Conservation (phyloP, 1,140 invertebrate species). For the Notospermus geniculatus region DNA sequence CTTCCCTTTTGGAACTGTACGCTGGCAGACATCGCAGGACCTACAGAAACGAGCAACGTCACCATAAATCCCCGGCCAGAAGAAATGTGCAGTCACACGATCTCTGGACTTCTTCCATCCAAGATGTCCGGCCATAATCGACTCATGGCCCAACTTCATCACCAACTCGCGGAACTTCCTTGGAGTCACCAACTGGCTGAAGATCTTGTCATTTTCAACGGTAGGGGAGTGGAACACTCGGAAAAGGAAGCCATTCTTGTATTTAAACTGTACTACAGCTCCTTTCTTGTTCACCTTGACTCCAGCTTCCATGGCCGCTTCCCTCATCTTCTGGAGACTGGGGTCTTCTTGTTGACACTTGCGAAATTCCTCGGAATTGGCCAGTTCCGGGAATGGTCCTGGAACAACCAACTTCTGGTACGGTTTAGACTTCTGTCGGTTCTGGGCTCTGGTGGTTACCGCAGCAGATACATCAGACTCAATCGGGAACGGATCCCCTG, state of each 20-base stretch:
- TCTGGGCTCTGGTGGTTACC: too few relatives aligned
- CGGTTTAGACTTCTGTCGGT: not conserved
- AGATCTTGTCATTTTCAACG: not conserved
- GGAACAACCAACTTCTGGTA: not conserved
- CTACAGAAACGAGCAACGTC: too few relatives aligned
- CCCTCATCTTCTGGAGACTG: not conserved
- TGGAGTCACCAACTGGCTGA: not conserved
- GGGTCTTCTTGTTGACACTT: too few relatives aligned
- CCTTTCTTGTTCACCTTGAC: too few relatives aligned
- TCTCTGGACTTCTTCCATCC: slow-evolving; percentile 11
- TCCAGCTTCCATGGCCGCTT: not conserved
- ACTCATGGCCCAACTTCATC: slow-evolving; percentile 21
- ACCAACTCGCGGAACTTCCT: slow-evolving; percentile 2
- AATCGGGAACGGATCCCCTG: too few relatives aligned
- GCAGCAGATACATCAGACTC: not conserved
- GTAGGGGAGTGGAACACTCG: not conserved
- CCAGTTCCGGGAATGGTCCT: not conserved
- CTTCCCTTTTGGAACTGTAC: too few relatives aligned
- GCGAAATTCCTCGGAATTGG: too few relatives aligned
- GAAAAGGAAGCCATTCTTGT: too few relatives aligned
- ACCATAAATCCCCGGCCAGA: slow-evolving; percentile 21
- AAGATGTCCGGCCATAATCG: slow-evolving; percentile 6
- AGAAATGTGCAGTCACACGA: slow-evolving; percentile 20
- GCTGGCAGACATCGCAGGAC: too few relatives aligned
- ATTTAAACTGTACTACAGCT: too few relatives aligned